Evolutionary conservation across 2,113 vertebrate species (phyloP).

Genomic region (Proterorhinus semilunaris): DNA sequence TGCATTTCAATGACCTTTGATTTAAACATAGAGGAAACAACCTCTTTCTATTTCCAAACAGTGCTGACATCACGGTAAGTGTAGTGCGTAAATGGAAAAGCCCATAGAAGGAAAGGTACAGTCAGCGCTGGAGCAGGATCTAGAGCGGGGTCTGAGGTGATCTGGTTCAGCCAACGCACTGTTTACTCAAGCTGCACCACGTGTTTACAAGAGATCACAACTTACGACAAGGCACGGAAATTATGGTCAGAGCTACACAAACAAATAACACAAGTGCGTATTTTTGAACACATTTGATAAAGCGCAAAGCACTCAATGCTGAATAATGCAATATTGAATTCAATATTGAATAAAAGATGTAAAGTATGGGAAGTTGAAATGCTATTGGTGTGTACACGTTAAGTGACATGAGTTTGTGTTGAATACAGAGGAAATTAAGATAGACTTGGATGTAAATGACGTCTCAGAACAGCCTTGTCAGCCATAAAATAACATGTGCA

Average conservation of each 20-base stretch:
- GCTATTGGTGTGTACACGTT: too few species aligned
- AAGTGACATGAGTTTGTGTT: background rate
- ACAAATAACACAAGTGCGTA: conserved; percentile 32
- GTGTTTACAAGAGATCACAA: conserved; percentile 61
- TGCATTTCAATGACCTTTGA: background rate
- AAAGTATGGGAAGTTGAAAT: background rate
- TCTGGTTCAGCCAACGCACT: conserved; percentile 44
- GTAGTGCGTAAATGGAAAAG: conserved; percentile 27
- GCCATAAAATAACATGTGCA: conserved; percentile 28
- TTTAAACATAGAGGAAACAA: background rate
- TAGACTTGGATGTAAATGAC: conserved; percentile 9
- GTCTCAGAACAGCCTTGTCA: background rate
- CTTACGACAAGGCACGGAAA: conserved; percentile 47
- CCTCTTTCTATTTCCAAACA: conserved; percentile 2
- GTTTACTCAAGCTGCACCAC: conserved; percentile 51
- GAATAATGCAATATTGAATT: background rate
- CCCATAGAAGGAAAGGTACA: conserved; percentile 52
- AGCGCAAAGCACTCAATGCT: background rate
- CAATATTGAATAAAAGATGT: background rate
- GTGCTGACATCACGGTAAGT: conserved; percentile 20
- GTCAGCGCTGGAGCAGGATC: conserved; percentile 12
- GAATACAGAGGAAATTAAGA: conserved; percentile 6
- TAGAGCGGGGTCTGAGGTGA: conserved; percentile 36
- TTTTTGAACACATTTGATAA: background rate
- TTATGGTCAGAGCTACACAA: conserved; percentile 34